phyloP scores from a whole-genome alignment of 2,888 invertebrate genomes.

The Hyposoter dolosus region DNA sequence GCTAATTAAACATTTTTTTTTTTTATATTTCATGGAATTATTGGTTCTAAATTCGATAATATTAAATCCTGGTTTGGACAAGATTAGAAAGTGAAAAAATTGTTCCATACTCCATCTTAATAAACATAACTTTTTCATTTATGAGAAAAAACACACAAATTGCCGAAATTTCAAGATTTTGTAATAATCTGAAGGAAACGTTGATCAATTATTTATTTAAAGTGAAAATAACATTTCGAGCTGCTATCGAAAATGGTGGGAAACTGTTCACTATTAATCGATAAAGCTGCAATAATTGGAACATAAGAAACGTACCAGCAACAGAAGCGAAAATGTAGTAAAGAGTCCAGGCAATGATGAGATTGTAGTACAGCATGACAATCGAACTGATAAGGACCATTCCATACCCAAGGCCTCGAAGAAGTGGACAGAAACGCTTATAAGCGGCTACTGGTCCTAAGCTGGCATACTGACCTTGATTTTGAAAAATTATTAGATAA shows the following conservation, averaged over 20 bases:
- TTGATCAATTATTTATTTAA: neutral
- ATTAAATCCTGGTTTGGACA: neutral
- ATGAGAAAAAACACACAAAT: too few relatives aligned
- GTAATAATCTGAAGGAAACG: neutral
- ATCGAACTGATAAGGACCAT: constrained; percentile 92
- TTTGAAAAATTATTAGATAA: neutral
- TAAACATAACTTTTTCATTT: neutral
- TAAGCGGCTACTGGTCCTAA: constrained; percentile 92
- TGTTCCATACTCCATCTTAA: neutral
- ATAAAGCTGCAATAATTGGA: neutral
- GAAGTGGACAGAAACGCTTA: constrained; percentile 91
- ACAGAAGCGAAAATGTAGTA: constrained; percentile 91
- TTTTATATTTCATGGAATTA: neutral
- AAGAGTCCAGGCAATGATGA: constrained; percentile 92
- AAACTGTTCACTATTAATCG: neutral
- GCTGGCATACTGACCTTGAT: constrained; percentile 90
- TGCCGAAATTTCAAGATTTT: too few relatives aligned
- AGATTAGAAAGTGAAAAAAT: neutral
- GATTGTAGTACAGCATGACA: constrained; percentile 91
- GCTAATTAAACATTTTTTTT: too few relatives aligned
- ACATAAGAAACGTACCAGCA: constrained; percentile 85
- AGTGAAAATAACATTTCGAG: neutral
- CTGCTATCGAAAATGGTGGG: neutral
- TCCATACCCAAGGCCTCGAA: constrained; percentile 90
- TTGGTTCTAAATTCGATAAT: neutral